Evolutionary conservation across 1,140 invertebrate genomes (phyloP).

Genomic region (Drosophila tani): DNA sequence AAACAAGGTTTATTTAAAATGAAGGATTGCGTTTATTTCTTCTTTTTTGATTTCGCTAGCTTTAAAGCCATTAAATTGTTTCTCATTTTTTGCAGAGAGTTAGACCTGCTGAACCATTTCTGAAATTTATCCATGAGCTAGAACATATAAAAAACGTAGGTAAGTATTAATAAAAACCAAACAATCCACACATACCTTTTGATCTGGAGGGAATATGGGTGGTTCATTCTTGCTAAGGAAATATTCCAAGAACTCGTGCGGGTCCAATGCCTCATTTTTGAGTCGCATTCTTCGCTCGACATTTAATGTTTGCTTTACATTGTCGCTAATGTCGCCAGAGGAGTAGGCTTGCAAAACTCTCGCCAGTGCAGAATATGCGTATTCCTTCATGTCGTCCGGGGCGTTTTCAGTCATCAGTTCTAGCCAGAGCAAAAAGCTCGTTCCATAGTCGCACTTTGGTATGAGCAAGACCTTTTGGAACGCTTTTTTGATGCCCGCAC

Average conservation of each 20-base stretch:
- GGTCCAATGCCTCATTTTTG: constrained; percentile 45
- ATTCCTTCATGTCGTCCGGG: constrained; percentile 85
- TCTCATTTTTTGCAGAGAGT: constrained; percentile 41
- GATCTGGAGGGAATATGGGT: constrained; percentile 68
- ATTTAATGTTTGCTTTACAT: constrained; percentile 81
- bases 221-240: constrained; percentile 55
- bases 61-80: constrained; percentile 31
- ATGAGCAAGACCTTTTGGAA: constrained; percentile 85
- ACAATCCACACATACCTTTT: constrained; percentile 39
- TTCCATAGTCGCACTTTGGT: constrained; percentile 89
- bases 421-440: constrained; percentile 87
- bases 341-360: constrained; percentile 89
- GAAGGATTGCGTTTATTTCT: constrained; percentile 17
- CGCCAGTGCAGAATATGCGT: constrained; percentile 89
- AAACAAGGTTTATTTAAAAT: background rate
- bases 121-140: constrained; percentile 61
- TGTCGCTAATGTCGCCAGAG: constrained; percentile 86
- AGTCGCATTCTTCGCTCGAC: constrained; percentile 67
- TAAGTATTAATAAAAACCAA: background rate
- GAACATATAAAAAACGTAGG: background rate
- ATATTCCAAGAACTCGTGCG: constrained; percentile 69
- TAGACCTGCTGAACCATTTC: constrained; percentile 57
- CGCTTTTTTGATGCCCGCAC: constrained; percentile 76
- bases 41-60: constrained; percentile 41
- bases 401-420: constrained; percentile 86